A percentile compares a stretch with the other conserved stretches of the same genome.
These are phyloP conservation scores for Actinernus sp. DNA, from an alignment of 92 coral and sea anemone genomes.

Conservation along the genomic window DNA sequence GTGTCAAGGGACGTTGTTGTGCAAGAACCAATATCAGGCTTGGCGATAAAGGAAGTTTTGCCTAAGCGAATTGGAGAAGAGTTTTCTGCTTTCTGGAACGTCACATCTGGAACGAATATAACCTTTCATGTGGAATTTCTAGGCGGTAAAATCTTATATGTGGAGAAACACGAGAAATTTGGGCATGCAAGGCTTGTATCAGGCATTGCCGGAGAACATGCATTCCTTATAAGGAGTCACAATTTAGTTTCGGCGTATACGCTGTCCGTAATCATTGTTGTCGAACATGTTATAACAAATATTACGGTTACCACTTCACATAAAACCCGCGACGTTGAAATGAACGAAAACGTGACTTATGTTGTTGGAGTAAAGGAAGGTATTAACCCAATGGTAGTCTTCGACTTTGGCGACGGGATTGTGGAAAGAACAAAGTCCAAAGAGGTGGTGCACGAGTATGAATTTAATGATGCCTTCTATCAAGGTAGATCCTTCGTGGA, in stretches of 20 bases:
- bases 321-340: slow-evolving; percentile 20
- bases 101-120: slow-evolving; percentile 29
- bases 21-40: slow-evolving; percentile 19
- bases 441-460: slow-evolving; percentile 7
- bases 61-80: slow-evolving; percentile 10
- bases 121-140: slow-evolving; percentile 7
- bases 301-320: slow-evolving; percentile 7
- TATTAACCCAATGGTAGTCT: slow-evolving; percentile 13
- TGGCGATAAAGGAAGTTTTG: slow-evolving; percentile 1
- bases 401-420: slow-evolving; percentile 39
- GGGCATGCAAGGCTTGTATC: slow-evolving; percentile 3
- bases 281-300: slow-evolving; percentile 13
- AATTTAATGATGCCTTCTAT: not conserved
- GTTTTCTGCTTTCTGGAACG: slow-evolving; percentile 25
- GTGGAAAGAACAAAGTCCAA: not conserved
- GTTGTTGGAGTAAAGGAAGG: not conserved
- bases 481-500: not conserved
- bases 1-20: slow-evolving; percentile 6
- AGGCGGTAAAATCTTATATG: not conserved
- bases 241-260: slow-evolving; percentile 29
- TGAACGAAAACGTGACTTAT: slow-evolving; percentile 19
- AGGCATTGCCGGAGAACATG: not conserved
- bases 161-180: not conserved
- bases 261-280: not conserved
- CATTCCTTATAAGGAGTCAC: slow-evolving; percentile 3